Conservation (phyloP, 2,888 invertebrate genomes). For the Mycogona germanica region DNA sequence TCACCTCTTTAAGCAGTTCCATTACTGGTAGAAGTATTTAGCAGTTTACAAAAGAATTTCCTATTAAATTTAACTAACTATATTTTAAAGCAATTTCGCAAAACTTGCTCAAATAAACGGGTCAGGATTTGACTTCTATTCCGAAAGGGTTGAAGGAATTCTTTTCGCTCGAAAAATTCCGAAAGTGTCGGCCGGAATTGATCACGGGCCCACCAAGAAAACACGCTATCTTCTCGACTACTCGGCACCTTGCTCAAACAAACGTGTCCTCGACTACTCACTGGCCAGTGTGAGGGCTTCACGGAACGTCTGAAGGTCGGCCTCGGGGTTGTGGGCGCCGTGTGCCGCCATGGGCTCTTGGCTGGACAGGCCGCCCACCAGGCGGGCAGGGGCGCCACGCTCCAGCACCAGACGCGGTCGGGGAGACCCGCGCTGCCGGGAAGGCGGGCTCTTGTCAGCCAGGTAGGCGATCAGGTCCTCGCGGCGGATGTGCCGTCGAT, state of each 20-base stretch:
- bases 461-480: constrained; percentile 65
- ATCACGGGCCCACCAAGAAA: constrained; percentile 3
- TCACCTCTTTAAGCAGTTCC: too few species aligned
- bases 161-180: background rate
- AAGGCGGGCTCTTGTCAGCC: constrained; percentile 49
- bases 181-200: background rate
- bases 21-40: too few species aligned
- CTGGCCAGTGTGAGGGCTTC: constrained; percentile 55
- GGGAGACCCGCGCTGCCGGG: constrained; percentile 28
- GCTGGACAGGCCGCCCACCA: constrained; percentile 5
- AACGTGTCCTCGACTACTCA: constrained; percentile 29
- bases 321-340: constrained; percentile 35
- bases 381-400: constrained; percentile 3
- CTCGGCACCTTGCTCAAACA: too few species aligned
- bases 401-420: constrained; percentile 17
- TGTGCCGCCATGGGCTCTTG: constrained; percentile 17
- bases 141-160: too few species aligned
- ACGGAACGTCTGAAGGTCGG: constrained; percentile 57
- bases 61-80: too few species aligned
- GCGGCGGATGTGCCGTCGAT: constrained; percentile 50
- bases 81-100: too few species aligned
- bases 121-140: too few species aligned
- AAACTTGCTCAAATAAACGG: too few species aligned
- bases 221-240: background rate
- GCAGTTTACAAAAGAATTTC: too few species aligned